Percentiles rank a stretch among this genome's conserved stretches.
Evolutionary conservation across 2,888 invertebrate genomes (phyloP).

Genomic region (Caenorhabditis sinica): DNA sequence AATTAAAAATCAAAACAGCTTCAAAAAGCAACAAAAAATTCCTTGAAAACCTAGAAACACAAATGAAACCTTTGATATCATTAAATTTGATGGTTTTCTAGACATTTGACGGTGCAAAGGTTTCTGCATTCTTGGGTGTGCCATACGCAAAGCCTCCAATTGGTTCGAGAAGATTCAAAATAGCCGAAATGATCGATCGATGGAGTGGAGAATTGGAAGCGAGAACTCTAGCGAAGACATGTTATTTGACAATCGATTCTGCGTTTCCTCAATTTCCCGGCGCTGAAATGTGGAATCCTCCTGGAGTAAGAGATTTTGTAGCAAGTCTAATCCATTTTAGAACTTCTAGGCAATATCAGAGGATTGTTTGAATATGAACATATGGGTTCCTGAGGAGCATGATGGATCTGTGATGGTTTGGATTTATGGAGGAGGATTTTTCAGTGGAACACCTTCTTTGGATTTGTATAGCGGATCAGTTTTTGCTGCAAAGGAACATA

Average conservation of each 20-base stretch:
- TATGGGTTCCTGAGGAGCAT: slow-evolving; percentile 89
- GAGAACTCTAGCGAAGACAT: slow-evolving; percentile 75
- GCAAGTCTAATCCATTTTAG: not conserved
- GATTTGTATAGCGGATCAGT: slow-evolving; percentile 85
- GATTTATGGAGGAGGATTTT: slow-evolving; percentile 84
- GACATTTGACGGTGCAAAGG: slow-evolving; percentile 69
- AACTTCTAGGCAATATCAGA: slow-evolving; percentile 86
- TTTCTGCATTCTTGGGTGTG: slow-evolving; percentile 80
- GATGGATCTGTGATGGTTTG: slow-evolving; percentile 84
- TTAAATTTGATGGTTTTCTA: slow-evolving; percentile 31
- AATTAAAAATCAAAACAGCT: no score
- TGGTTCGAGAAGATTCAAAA: slow-evolving; percentile 77
- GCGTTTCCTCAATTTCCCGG: slow-evolving; percentile 86
- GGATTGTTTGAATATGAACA: slow-evolving; percentile 96
- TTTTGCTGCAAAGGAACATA: slow-evolving; percentile 83
- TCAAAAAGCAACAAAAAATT: no score
- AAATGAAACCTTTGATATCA: not conserved
- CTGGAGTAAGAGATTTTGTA: slow-evolving; percentile 87
- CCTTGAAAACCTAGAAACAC: not conserved
- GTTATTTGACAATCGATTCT: slow-evolving; percentile 79
- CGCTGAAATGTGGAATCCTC: slow-evolving; percentile 96
- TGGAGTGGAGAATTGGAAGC: slow-evolving; percentile 80
- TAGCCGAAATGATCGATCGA: slow-evolving; percentile 78
- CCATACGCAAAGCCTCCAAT: slow-evolving; percentile 82
- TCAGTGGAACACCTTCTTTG: slow-evolving; percentile 83